phyloP scores from a whole-genome alignment of 2,888 invertebrate species.

The Bombyx huttoni region DNA sequence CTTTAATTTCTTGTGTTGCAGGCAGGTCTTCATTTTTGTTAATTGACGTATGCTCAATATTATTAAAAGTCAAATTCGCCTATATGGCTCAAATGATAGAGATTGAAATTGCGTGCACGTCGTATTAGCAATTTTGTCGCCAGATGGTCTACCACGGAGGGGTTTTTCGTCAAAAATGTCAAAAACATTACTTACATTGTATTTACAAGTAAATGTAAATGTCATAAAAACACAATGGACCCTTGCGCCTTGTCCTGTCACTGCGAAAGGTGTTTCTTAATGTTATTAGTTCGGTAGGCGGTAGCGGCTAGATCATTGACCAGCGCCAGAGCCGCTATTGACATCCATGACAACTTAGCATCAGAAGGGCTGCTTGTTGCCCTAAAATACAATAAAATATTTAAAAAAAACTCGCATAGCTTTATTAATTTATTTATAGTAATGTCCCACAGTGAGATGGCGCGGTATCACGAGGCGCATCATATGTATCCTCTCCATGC shows the following conservation, averaged over 20 bases:
- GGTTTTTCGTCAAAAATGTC: constrained; percentile 35
- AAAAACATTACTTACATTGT: constrained; percentile 31
- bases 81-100: constrained; percentile 5
- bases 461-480: no score
- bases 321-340: no score
- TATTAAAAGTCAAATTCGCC: background rate
- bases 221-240: background rate
- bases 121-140: constrained; percentile 17
- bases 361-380: no score
- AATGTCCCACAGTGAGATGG: no score
- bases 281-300: background rate
- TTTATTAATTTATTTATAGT: no score
- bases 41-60: background rate
- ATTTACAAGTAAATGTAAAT: constrained; percentile 6
- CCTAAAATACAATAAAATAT: no score
- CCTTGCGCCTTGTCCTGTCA: background rate
- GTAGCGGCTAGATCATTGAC: no score
- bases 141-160: constrained; percentile 42
- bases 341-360: no score
- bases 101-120: constrained; percentile 7
- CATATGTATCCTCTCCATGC: no score
- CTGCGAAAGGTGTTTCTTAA: background rate
- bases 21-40: background rate
- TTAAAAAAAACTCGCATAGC: no score
- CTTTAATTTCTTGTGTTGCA: background rate